Base-by-base conservation (phyloP, 35 echinoderm and acorn worm genomes). In the Patiria miniata region DNA sequence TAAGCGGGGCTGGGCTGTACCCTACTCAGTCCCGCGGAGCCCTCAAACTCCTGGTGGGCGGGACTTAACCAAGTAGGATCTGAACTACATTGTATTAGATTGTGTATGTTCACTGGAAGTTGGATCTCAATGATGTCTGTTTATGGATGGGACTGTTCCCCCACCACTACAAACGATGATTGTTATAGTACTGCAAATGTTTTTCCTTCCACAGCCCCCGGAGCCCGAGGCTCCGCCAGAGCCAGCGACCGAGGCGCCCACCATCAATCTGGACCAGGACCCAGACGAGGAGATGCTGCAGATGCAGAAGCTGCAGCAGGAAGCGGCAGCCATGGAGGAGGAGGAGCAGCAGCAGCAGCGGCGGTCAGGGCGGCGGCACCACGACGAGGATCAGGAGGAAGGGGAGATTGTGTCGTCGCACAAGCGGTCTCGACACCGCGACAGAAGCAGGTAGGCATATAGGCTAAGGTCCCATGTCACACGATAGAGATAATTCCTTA, bases 391-490 rank as follows among this genome's bases (percentile, higher is more conserved):
- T 26, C 50, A 90, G 28, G 88, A 90, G 40, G 61, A 90, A 32
- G 61, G 68, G 47, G 30, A 39, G 65, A 53, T 53, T 16, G 80
- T 68, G 18, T 68, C 80, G 17, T 84, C 80, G 28, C 68, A 82
- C 37, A 90, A 90, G 28, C 81, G 88, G 15, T 90, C 88, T 0
- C 50, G 88, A 32, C 52, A 84, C 53, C 83, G 81, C 39, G 80
- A 83, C 51, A 90, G 76, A 37, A 87, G 85, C 76, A 87, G 85
- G 85, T 87, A 57, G 21, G 5, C 3, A 60, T 60, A 26, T 14
- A n/a, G n/a, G n/a, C n/a, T n/a, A n/a, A n/a, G n/a, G n/a, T n/a
- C n/a, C n/a, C n/a, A n/a, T n/a, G n/a, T n/a, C n/a, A n/a, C n/a
- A n/a, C n/a, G n/a, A n/a, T n/a, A n/a, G n/a, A n/a, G n/a, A n/a